Percentiles rank a stretch among this genome's conserved stretches.
Evolutionary conservation across 2,888 invertebrate species (phyloP).

Genomic region (Drosophila putrida): DNA sequence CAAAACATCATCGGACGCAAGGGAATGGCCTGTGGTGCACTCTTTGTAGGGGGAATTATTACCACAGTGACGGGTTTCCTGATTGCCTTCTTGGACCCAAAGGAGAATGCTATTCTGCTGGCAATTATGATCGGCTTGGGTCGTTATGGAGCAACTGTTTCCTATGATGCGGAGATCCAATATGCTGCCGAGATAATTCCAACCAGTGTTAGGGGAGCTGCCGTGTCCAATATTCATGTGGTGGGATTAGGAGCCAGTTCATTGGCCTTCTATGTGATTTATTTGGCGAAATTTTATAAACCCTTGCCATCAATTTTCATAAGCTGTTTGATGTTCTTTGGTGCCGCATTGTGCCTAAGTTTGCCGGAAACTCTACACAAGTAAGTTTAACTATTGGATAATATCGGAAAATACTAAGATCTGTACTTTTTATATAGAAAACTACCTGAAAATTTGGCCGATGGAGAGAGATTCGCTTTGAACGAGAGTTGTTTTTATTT

Average conservation of each 20-base stretch:
- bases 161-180: constrained; percentile 88
- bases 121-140: constrained; percentile 86
- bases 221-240: constrained; percentile 88
- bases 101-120: constrained; percentile 83
- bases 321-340: constrained; percentile 86
- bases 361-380: constrained; percentile 87
- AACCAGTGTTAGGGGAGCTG: constrained; percentile 88
- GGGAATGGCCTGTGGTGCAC: constrained; percentile 86
- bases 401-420: background rate
- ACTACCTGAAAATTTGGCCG: constrained; percentile 87
- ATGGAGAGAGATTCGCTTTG: constrained; percentile 87
- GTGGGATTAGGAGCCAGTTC: constrained; percentile 88
- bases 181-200: constrained; percentile 89
- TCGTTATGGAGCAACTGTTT: constrained; percentile 87
- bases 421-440: constrained; percentile 73
- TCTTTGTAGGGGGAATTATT: constrained; percentile 86
- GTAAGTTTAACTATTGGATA: constrained; percentile 61
- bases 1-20: constrained; percentile 86
- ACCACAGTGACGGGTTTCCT: constrained; percentile 86
- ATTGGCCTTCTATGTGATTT: constrained; percentile 87
- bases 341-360: constrained; percentile 87
- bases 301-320: constrained; percentile 87
- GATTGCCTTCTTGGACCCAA: constrained; percentile 82
- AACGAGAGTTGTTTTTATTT: constrained; percentile 86
- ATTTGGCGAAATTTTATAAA: constrained; percentile 85